phyloP scores from a whole-genome alignment of 2,888 invertebrate species.

The Megastigmus dorsalis region DNA sequence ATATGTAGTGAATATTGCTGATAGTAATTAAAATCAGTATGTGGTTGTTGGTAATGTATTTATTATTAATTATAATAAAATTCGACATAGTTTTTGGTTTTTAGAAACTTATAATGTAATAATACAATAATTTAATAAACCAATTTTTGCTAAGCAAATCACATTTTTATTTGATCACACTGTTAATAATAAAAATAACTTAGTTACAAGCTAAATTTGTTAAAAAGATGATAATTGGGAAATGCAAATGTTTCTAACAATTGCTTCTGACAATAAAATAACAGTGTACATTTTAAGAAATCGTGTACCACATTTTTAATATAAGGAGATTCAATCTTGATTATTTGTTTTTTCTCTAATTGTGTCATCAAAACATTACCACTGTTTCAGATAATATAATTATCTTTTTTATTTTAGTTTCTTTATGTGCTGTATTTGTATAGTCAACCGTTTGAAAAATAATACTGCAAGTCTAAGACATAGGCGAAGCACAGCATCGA shows the following conservation, averaged over 20 bases:
- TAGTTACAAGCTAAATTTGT: slow-evolving; percentile 10
- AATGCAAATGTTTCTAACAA: slow-evolving; percentile 4
- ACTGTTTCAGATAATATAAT: slow-evolving; percentile 42
- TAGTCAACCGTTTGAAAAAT: slow-evolving; percentile 38
- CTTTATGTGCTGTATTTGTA: slow-evolving; percentile 52
- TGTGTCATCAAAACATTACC: slow-evolving; percentile 43
- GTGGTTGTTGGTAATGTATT: slow-evolving; percentile 29
- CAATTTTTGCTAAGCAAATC: slow-evolving; percentile 6
- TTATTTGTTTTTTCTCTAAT: slow-evolving; percentile 7
- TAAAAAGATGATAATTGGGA: slow-evolving; percentile 14
- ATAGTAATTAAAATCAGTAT: neutral
- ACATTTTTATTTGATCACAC: slow-evolving; percentile 11
- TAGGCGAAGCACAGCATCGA: slow-evolving; percentile 49
- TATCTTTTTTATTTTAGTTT: slow-evolving; percentile 46
- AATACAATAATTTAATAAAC: slow-evolving; percentile 11
- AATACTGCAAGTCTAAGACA: slow-evolving; percentile 52
- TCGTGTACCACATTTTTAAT: slow-evolving; percentile 1
- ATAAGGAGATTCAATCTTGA: slow-evolving; percentile 31
- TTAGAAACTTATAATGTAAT: slow-evolving; percentile 6
- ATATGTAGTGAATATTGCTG: neutral
- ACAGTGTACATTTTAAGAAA: slow-evolving; percentile 25
- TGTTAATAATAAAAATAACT: slow-evolving; percentile 16
- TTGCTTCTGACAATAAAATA: neutral
- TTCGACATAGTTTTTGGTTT: neutral
- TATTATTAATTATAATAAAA: slow-evolving; percentile 30